Evolutionary conservation across 2,888 invertebrate species (phyloP), one percentile per base, ranked within the genome.

Genomic region (Leptura quadrifasciata): DNA sequence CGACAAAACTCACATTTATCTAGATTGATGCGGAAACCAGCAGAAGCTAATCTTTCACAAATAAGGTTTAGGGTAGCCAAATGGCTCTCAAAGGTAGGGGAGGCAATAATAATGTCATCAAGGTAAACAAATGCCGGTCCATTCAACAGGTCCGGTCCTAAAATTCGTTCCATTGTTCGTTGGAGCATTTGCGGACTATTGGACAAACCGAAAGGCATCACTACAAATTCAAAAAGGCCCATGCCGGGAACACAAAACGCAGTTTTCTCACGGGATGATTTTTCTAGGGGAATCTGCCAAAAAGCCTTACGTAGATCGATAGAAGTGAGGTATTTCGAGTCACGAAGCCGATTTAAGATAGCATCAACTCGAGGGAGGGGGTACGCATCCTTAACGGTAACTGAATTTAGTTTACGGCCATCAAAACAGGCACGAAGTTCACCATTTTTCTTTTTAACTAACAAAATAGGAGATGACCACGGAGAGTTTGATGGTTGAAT

Each of bases 21-120:
- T 24, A 24, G 39, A 52, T 76, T 77, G 2, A 74, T 65, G 2
- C 58, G 64, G 18, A 77, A 61, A 5, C 71, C 65, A 31, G 74
- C 74, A 60, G 21, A 20, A 17, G n/a, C 12, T 39, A 76, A 35
- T 12, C 69, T 4, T 6, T 57, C 35, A 18, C 10, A 2, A 20
- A 47, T 18, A 18, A 20, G 0, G 18, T 47, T 35, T 3, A 64
- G 5, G 24, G 24, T 24, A 24, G 24, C 24, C 2, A 24, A 3
- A 24, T n/a, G n/a, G n/a, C n/a, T n/a, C n/a, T n/a, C n/a, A n/a
- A n/a, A n/a, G n/a, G n/a, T n/a, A n/a, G n/a, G 24, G 24, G 24
- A 24, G 24, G 47, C 64, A 10, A 64, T 47, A 39, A 64, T 64
- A 20, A 64, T 39, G 17, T 64, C 64, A 12, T 64, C 64, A 3